phyloP scores from a whole-genome alignment of 1,140 invertebrate genomes.

The Asbolus verrucosus region DNA sequence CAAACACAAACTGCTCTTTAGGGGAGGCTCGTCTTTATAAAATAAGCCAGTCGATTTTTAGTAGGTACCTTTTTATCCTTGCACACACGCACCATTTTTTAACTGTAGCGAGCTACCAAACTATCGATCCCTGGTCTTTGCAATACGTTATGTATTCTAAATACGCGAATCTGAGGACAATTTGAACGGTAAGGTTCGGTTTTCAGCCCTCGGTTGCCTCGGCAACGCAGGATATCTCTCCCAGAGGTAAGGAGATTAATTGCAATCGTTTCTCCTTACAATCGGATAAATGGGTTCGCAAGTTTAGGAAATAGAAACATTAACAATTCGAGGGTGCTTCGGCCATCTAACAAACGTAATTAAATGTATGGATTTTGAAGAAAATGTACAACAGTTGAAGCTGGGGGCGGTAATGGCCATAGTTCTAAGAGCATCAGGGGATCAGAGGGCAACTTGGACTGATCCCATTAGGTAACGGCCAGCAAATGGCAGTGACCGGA shows the following conservation, averaged over 20 bases:
- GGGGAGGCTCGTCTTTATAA: slow-evolving; percentile 33
- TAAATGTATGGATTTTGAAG: not conserved
- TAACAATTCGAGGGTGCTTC: slow-evolving; percentile 55
- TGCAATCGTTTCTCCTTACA: slow-evolving; percentile 62
- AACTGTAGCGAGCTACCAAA: slow-evolving; percentile 2
- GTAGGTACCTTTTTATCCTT: slow-evolving; percentile 1
- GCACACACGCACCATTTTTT: not conserved
- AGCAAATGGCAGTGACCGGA: slow-evolving; percentile 59
- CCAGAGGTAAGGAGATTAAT: slow-evolving; percentile 64
- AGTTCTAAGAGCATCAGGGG: too few species aligned
- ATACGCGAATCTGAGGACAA: slow-evolving; percentile 54
- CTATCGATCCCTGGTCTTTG: slow-evolving; percentile 26
- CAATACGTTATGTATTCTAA: slow-evolving; percentile 54
- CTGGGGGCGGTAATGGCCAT: too few species aligned
- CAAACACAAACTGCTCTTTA: slow-evolving; percentile 39
- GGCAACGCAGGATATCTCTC: slow-evolving; percentile 60
- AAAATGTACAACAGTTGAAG: too few species aligned
- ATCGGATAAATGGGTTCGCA: slow-evolving; percentile 62
- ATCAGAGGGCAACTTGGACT: not conserved
- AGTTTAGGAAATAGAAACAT: slow-evolving; percentile 63
- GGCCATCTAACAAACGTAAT: not conserved
- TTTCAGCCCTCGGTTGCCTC: slow-evolving; percentile 54
- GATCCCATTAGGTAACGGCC: slow-evolving; percentile 53
- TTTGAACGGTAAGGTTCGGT: slow-evolving; percentile 48
- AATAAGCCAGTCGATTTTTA: slow-evolving; percentile 27